Conservation (phyloP, 2,797 vertebrate genomes). For the Perodicticus potto region DNA sequence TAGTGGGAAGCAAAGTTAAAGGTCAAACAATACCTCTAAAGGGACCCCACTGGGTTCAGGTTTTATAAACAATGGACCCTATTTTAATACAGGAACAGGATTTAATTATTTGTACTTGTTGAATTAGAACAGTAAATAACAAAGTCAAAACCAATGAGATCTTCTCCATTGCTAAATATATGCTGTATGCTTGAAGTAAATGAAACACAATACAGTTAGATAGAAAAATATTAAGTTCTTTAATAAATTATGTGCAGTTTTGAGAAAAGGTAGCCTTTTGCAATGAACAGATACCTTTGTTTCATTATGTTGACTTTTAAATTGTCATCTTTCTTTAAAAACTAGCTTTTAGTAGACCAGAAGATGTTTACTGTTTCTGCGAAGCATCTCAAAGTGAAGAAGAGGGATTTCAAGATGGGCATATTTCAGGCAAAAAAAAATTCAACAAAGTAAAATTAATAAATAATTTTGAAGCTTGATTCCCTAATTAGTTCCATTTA, state of each 20-base stretch:
- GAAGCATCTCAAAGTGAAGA: constrained; percentile 23
- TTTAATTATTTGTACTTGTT: constrained; percentile 51
- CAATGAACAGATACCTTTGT: constrained; percentile 26
- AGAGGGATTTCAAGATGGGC: constrained; percentile 17
- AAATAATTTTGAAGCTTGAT: constrained; percentile 65
- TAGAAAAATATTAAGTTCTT: constrained; percentile 82
- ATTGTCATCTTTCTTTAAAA: constrained; percentile 47
- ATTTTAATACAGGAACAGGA: constrained; percentile 18
- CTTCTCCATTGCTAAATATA: not conserved
- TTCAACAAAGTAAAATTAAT: constrained; percentile 35
- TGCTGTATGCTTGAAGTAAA: constrained; percentile 5
- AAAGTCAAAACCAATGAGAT: constrained; percentile 32
- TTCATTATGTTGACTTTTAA: constrained; percentile 58
- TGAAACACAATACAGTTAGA: constrained; percentile 65
- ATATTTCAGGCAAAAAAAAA: constrained; percentile 61
- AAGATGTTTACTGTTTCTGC: not conserved
- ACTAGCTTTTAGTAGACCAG: constrained; percentile 52
- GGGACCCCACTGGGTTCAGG: not conserved
- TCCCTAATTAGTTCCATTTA: constrained; percentile 39
- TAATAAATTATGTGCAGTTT: constrained; percentile 78
- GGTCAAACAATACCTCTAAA: constrained; percentile 5
- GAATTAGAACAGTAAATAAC: too few relatives aligned
- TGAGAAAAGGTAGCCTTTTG: constrained; percentile 69
- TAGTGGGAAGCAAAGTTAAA: constrained; percentile 52
- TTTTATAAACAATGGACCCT: not conserved